Base-by-base conservation (phyloP, 1,140 invertebrate species). In the Heterodera schachtii region DNA sequence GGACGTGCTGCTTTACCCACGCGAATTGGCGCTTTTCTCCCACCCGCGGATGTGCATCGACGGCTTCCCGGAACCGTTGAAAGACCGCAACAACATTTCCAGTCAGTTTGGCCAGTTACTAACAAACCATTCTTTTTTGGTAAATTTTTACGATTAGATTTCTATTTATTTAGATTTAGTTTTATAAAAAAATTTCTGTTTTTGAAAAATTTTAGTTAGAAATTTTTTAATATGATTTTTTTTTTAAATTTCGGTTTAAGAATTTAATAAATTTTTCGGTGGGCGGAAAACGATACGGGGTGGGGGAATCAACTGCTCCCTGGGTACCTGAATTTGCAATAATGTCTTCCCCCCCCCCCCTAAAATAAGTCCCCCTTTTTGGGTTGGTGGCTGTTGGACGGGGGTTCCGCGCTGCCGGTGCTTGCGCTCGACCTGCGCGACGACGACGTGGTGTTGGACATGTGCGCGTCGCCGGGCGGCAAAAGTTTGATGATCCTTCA, bases 401-500 rank as follows among this genome's bases (percentile, higher is more conserved):
- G 94, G 66, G 94, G 93, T 1, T 98, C 96, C 0, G 90, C 98
- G 44, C 90, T 98, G 49, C 95, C 97, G 16, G 94, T 98, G 2
- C 90, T 99, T 31, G 95, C 96, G 2, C 91, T 99, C 31, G 94
- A 95, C 89, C 90, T 98, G 31, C 88, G 93, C 81, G 92, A 93
- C 0, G 93, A 93, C 0, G 94, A 98, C 86, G 90, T 89, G 7
- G 92, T 98, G 16, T 92, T 98, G 43, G 97, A 99, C 91, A 93
- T 98, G 91, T 99, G 97, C 92, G 94, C 96, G 8, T 95, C 95
- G 41, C 97, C 97, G 2, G 97, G 97, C 47, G 97, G 97, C 43
- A 99, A 99, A 91, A 92, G 94, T 1, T 90, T 98, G n/a, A 90
- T 94, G 1, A 93, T 94, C 8, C 87, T 97, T n/a, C 96, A 98